A percentile compares a stretch with the other conserved stretches of the same genome.
These are phyloP conservation scores for Apaloderma vittatum DNA, from an alignment of 2,113 vertebrate species.

Conservation along the genomic window DNA sequence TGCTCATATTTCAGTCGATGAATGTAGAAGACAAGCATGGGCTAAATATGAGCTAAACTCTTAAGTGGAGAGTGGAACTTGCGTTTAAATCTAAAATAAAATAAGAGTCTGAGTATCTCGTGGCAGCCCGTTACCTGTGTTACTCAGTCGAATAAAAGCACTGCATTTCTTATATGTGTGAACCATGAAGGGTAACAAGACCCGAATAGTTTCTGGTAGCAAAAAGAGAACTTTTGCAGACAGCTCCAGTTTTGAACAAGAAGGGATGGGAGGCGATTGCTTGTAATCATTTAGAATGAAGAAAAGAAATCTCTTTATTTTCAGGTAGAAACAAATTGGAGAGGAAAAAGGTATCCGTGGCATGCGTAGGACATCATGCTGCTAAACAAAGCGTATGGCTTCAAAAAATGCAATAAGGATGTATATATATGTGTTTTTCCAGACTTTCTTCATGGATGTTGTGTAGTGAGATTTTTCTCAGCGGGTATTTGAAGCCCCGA, in stretches of 20 bases:
- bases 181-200: neutral
- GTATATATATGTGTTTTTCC: neutral
- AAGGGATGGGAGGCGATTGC: neutral
- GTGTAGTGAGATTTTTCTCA: neutral
- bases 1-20: conserved; percentile 35
- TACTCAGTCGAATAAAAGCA: conserved; percentile 29
- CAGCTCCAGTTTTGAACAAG: neutral
- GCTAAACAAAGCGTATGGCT: neutral
- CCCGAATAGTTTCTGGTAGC: neutral
- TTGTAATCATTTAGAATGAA: neutral
- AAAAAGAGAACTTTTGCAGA: neutral
- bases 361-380: neutral
- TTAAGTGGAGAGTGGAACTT: neutral
- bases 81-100: conserved; percentile 54
- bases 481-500: neutral
- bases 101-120: conserved; percentile 15
- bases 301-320: neutral
- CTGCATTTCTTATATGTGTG: neutral
- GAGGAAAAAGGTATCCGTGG: too few species aligned
- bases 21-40: neutral
- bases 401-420: neutral
- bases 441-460: neutral
- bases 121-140: conserved; percentile 42
- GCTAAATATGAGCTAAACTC: conserved; percentile 42
- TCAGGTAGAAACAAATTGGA: neutral